These are phyloP conservation scores for Synanthedon tipuliformis DNA, from an alignment of 2,888 invertebrate species.

Conservation along the genomic window DNA sequence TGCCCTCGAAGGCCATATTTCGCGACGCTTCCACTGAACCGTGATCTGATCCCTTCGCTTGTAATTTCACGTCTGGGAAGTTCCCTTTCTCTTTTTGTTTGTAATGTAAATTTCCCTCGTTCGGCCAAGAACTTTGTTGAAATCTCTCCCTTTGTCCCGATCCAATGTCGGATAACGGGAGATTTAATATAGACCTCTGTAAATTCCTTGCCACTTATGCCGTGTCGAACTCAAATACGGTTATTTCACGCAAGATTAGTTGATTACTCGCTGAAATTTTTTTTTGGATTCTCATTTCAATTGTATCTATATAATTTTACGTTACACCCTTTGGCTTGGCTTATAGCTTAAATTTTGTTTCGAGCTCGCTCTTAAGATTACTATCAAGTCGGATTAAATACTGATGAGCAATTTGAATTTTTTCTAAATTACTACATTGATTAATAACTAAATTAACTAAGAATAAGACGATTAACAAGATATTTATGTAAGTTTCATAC, in stretches of 20 bases:
- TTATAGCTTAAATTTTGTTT: too few species aligned
- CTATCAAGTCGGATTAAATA: too few species aligned
- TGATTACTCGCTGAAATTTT: conserved; percentile 22
- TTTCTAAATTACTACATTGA: too few species aligned
- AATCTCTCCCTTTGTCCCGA: conserved; percentile 41
- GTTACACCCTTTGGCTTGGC: too few species aligned
- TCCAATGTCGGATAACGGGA: conserved; percentile 38
- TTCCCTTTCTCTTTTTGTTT: conserved; percentile 40
- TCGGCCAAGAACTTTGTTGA: conserved; percentile 30
- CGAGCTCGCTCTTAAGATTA: too few species aligned
- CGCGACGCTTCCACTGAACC: conserved; percentile 20
- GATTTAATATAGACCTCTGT: conserved; percentile 41
- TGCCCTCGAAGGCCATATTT: conserved; percentile 21
- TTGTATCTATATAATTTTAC: neutral
- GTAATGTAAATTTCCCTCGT: conserved; percentile 49
- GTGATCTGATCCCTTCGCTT: conserved; percentile 27
- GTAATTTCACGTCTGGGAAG: conserved; percentile 42
- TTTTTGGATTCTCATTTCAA: conserved; percentile 1
- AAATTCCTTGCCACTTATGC: conserved; percentile 28
- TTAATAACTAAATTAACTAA: too few species aligned
- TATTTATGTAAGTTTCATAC: too few species aligned
- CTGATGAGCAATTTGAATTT: too few species aligned
- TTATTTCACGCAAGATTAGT: conserved; percentile 33
- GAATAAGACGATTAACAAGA: too few species aligned
- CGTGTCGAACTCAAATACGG: conserved; percentile 24